Evolutionary conservation across 2,113 vertebrate species (phyloP), one percentile per base, ranked within the genome.

Genomic region (Apaloderma vittatum): DNA sequence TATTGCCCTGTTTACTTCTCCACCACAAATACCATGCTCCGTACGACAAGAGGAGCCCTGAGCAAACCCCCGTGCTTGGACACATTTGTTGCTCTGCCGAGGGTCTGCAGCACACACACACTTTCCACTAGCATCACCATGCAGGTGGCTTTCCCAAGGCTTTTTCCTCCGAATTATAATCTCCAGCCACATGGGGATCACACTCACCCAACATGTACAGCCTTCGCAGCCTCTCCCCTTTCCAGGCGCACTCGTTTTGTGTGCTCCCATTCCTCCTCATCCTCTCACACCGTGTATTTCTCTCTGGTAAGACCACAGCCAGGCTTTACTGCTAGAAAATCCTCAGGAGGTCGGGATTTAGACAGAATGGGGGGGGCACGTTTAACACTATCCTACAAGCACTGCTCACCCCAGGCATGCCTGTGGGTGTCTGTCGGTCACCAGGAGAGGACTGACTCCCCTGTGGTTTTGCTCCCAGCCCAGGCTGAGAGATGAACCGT

Each of bases 1-100:
- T 91, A 93, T 34, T 57, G 93, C 49, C 52, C 26, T 79, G 66
- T 90, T 94, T 85, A 91, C 76, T 61, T 37, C 76, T 83, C 61
- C 46, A 48, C 73, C 46, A 51, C 29, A 20, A 90, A 83, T 40
- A 36, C 10, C 36, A 40, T 37, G 46, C 32, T 78, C 52, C 58
- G 26, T 37, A 34, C 2, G 1, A 67, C 40, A 58, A 30, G 37
- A 59, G 34, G 43, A 78, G 51, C 20, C 54, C 32, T 45, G 37
- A 91, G 65, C 89, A 84, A 91, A 51, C 26, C 68, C n/a, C 37
- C 3, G 19, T 0, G 0, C 48, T 49, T 3, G 0, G 4, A 86
- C 55, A 67, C 30, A 29, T 84, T 70, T 71, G 57, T 27, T 84
- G 32, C 45, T 78, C 57, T 45, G 43, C 43, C 43, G 51, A 88